Evolutionary conservation across 2,797 vertebrate species (phyloP), one percentile per base, ranked within the genome.

Genomic region (Apogon talboti): DNA sequence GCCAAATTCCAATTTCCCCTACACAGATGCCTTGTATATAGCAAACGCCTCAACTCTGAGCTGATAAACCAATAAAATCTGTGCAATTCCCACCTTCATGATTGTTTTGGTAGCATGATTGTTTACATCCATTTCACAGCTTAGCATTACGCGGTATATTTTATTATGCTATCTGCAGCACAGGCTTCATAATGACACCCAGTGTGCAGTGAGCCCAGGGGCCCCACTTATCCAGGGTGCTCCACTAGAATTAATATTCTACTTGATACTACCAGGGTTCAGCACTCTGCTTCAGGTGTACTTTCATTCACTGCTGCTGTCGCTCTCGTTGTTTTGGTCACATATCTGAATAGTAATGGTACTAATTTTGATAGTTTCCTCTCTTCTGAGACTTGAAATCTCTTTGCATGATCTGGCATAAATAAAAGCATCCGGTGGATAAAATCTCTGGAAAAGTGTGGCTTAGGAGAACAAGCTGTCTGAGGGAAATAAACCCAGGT

Each of bases 171-270:
- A 78, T 71, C 13, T 2, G 63, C 61, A 59, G 60, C 65, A 40
- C 24, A 40, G n/a, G 57, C 61, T 67, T 72, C 13, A 14, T 71
- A 63, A 81, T 86, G 71, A 74, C 58, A 77, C 73, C 74, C 11
- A 1, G 43, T 62, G 59, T 35, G 50, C 13, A 43, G 24, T 13
- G 61, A 14, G 49, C 80, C 73, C 71, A 43, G 51, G 53, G 71
- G 55, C 57, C 58, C 66, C 72, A 83, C 76, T 85, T 82, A 84
- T 78, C 68, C 66, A 37, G 24, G 51, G 38, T 46, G 66, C 77
- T 73, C 51, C 24, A 43, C 45, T 57, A 44, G 79, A 79, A 80
- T 83, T 76, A 81, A 78, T 82, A 71, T 46, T 60, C 59, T 58
- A 44, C 66, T 78, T 71, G 72, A 89, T 75, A 47, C 16, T 6